phyloP scores from a whole-genome alignment of 2,113 vertebrate species.

The Malurus cyaneus region DNA sequence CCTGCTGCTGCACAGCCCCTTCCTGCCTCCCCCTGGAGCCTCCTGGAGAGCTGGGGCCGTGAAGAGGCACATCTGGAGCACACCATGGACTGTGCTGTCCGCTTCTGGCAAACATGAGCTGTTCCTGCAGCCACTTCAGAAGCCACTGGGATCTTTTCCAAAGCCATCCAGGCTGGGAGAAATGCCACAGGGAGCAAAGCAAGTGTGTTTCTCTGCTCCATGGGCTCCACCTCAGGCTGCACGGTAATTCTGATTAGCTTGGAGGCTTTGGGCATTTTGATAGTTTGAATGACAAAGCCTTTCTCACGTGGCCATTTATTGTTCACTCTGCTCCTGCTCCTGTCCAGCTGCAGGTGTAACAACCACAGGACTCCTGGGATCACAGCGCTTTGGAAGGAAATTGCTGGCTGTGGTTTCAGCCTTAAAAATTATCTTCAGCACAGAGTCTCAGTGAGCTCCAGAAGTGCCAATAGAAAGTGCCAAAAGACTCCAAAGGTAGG shows the following conservation, averaged over 20 bases:
- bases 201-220: not conserved
- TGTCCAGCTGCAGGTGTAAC: not conserved
- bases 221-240: not conserved
- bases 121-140: not conserved
- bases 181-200: not conserved
- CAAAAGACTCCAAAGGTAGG: not conserved
- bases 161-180: not conserved
- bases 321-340: not conserved
- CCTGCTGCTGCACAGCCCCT: not conserved
- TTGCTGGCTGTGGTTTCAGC: not conserved
- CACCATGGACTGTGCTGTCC: not conserved
- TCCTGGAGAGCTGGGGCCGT: not conserved
- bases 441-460: not conserved
- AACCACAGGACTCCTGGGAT: not conserved
- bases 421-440: not conserved
- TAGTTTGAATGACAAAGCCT: not conserved
- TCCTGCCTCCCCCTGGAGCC: not conserved
- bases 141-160: not conserved
- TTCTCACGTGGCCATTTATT: accelerated
- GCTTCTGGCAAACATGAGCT: not conserved
- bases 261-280: not conserved
- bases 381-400: not conserved
- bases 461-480: not conserved
- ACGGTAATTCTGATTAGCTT: not conserved
- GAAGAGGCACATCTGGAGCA: not conserved